A percentile compares a stretch with the other conserved stretches of the same genome.
These are phyloP conservation scores for Cryptoprocta ferox DNA, from an alignment of 2,797 vertebrate species.

Conservation along the genomic window DNA sequence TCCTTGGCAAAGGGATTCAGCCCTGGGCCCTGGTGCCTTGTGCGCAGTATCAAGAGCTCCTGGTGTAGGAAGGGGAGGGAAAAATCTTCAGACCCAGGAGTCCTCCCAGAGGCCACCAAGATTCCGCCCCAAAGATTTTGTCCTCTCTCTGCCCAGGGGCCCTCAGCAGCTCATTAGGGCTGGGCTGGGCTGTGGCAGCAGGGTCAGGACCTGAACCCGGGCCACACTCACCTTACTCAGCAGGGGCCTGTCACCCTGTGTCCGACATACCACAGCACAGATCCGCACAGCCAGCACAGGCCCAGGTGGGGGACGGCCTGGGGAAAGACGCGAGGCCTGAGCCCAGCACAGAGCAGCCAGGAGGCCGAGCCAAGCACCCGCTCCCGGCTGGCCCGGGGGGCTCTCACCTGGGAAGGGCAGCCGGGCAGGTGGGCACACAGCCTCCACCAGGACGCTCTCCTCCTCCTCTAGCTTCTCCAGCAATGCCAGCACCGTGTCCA, in stretches of 20 bases:
- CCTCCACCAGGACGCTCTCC: conserved; percentile 88
- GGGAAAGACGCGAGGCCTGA: conserved; percentile 58
- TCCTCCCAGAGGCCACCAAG: neutral
- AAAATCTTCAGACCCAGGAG: neutral
- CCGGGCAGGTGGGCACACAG: conserved; percentile 83
- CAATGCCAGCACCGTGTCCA: conserved; percentile 69
- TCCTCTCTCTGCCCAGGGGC: neutral
- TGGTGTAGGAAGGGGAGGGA: neutral
- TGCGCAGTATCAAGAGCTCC: neutral
- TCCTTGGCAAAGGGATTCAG: neutral
- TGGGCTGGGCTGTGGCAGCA: neutral
- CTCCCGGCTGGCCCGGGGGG: neutral
- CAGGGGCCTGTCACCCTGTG: conserved; percentile 86
- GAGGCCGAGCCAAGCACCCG: neutral
- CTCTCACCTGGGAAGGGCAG: conserved; percentile 78
- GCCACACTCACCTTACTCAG: conserved; percentile 85
- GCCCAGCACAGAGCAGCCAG: neutral
- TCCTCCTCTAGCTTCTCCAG: conserved; percentile 86
- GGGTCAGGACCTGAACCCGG: neutral
- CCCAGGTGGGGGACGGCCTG: neutral
- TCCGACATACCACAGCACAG: conserved; percentile 87
- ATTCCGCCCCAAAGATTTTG: neutral
- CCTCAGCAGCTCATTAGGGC: neutral
- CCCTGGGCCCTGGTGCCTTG: neutral
- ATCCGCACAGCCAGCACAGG: conserved; percentile 83